phyloP scores from a whole-genome alignment of 2,797 vertebrate genomes.

The Falco rusticolus region DNA sequence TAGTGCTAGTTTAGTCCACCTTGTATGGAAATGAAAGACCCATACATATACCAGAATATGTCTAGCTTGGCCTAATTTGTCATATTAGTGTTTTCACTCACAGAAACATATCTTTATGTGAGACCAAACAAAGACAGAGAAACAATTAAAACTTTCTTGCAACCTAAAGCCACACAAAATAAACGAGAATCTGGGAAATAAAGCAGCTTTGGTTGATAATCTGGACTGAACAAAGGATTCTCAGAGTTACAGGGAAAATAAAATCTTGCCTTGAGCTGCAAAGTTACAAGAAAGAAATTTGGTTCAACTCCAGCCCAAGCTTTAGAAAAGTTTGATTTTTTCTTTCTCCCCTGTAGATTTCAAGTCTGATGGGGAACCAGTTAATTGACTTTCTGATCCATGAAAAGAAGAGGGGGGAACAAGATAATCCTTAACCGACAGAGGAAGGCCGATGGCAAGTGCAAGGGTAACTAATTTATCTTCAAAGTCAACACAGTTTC shows the following conservation, averaged over 20 bases:
- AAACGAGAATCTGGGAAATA: not conserved
- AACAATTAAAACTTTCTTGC: not conserved
- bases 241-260: not conserved
- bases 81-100: not conserved
- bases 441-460: not conserved
- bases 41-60: accelerated
- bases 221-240: not conserved
- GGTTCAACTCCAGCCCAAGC: not conserved
- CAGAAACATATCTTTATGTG: not conserved
- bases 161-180: not conserved
- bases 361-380: not conserved
- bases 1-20: not conserved
- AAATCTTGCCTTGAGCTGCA: not conserved
- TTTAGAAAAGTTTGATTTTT: not conserved
- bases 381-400: not conserved
- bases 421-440: not conserved
- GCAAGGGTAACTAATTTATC: conserved; percentile 3
- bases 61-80: not conserved
- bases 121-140: not conserved
- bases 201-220: not conserved
- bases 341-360: not conserved
- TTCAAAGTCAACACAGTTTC: not conserved
- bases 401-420: not conserved
- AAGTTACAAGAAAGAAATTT: not conserved
- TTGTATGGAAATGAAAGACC: not conserved